Base-by-base conservation (phyloP, 2,113 vertebrate genomes). In the Dolichallabes microphthalmus region DNA sequence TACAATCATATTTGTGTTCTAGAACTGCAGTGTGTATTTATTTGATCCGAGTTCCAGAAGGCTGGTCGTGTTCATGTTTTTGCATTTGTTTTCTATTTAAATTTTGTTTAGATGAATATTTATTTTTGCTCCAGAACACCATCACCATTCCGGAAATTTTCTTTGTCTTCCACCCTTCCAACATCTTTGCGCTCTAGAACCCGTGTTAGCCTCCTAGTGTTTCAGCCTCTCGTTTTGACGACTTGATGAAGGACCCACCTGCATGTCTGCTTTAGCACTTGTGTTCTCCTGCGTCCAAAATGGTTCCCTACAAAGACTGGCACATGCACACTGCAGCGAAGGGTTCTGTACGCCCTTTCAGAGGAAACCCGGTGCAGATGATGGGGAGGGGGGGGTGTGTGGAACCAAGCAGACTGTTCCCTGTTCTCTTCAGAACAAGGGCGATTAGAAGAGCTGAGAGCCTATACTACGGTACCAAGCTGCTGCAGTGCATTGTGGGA, bases 401-500 rank as follows among this genome's bases (percentile, higher is more conserved):
- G 13, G 35, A 8, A 50, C 35, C 11, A 11, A 50, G 69, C 66
- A 39, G 11, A n/a, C 10, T 5, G 4, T 4, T 50, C 35, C 22
- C 39, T 4, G 20, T 25, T 50, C 20, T 50, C 35, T 13, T 39
- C 32, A 22, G n/a, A n/a, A 19, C 19, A 19, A 2, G 32, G n/a
- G 63, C 2, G n/a, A 0, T 10, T 61, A 30, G 66, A 17, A 35
- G 30, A 69, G 30, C 5, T 5, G 30, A 66, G 66, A 35, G n/a
- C 11, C 12, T 15, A 30, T 27, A 30, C n/a, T n/a, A 7, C 13
- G 13, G 27, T 66, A 66, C 27, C n/a, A 39, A 45, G 35, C 71
- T 50, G 69, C 45, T 27, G 73, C 73, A 75, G 12, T 75, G 73
- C 45, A 75, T 75, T 75, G 66, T 75, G 73, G 73, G 73, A 52